Conservation (phyloP, 1,140 invertebrate genomes). For the Drosophila kepulauana region DNA sequence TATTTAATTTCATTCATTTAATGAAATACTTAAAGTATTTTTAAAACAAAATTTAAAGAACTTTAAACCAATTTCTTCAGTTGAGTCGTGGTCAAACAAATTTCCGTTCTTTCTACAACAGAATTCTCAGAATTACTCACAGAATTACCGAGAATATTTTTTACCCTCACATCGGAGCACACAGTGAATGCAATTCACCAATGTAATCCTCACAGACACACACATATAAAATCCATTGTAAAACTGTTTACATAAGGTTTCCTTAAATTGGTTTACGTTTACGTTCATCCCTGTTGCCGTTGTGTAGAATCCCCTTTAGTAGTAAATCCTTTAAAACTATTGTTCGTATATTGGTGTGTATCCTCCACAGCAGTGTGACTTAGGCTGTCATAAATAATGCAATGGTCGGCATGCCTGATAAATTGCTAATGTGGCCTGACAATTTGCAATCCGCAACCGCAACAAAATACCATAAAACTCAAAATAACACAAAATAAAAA, state of each 20-base stretch:
- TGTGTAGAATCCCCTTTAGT: background rate
- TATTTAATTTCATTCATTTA: no score
- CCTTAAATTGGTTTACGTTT: slow-evolving; percentile 78
- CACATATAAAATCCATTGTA: slow-evolving; percentile 76
- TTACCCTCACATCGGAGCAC: background rate
- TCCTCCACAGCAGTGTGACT: slow-evolving; percentile 60
- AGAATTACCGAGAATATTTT: background rate
- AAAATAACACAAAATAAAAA: slow-evolving; percentile 13
- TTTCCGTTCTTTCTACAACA: slow-evolving; percentile 1
- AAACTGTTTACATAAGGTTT: slow-evolving; percentile 81
- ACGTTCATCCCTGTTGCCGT: slow-evolving; percentile 25
- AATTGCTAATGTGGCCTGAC: slow-evolving; percentile 73
- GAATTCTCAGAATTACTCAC: slow-evolving; percentile 1
- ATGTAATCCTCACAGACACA: slow-evolving; percentile 27
- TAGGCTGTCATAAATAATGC: slow-evolving; percentile 78
- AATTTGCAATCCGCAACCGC: slow-evolving; percentile 67
- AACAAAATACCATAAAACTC: slow-evolving; percentile 45
- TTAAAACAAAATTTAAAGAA: no score
- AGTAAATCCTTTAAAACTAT: slow-evolving; percentile 29
- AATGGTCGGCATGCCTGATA: slow-evolving; percentile 74
- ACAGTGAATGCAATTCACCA: background rate
- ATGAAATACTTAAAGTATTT: no score
- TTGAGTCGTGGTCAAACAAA: background rate
- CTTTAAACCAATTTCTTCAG: no score
- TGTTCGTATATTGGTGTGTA: slow-evolving; percentile 12